Conservation (phyloP, 2,113 vertebrate genomes). For the Brachyhypopomus occidentalis region DNA sequence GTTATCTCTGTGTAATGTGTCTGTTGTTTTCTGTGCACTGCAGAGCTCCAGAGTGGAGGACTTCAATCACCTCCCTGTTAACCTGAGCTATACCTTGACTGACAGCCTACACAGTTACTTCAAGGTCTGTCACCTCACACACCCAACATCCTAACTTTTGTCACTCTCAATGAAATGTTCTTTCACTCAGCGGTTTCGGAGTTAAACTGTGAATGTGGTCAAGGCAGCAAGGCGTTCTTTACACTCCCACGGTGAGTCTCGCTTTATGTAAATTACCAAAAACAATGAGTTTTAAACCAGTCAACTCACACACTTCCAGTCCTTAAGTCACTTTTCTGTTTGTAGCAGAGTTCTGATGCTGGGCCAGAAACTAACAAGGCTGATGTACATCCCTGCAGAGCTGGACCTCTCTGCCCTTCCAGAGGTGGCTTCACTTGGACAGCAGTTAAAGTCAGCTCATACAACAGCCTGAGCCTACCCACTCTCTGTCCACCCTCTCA, state of each 20-base stretch:
- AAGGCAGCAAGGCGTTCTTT: neutral
- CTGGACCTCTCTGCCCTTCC: neutral
- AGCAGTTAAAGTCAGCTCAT: neutral
- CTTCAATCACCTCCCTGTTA: neutral
- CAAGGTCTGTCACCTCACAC: neutral
- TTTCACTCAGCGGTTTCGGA: too few relatives aligned
- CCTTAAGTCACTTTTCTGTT: too few relatives aligned
- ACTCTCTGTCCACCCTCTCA: too few relatives aligned
- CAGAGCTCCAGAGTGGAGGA: neutral
- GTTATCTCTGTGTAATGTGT: neutral
- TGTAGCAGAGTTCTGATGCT: too few relatives aligned
- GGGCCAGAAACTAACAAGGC: neutral
- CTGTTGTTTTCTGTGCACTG: neutral
- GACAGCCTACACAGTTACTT: neutral
- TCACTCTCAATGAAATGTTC: too few relatives aligned
- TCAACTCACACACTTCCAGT: too few relatives aligned
- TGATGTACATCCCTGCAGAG: neutral
- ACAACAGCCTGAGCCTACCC: too few relatives aligned
- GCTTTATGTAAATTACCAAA: too few relatives aligned
- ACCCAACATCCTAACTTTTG: neutral
- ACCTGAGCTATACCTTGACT: neutral
- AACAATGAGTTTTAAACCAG: too few relatives aligned
- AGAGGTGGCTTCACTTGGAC: too few relatives aligned
- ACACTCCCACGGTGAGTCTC: conserved; percentile 1
- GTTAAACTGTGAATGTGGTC: too few relatives aligned